These are phyloP conservation scores for Odontamblyopus lacepedii DNA, from an alignment of 2,797 vertebrate genomes.

Conservation along the genomic window DNA sequence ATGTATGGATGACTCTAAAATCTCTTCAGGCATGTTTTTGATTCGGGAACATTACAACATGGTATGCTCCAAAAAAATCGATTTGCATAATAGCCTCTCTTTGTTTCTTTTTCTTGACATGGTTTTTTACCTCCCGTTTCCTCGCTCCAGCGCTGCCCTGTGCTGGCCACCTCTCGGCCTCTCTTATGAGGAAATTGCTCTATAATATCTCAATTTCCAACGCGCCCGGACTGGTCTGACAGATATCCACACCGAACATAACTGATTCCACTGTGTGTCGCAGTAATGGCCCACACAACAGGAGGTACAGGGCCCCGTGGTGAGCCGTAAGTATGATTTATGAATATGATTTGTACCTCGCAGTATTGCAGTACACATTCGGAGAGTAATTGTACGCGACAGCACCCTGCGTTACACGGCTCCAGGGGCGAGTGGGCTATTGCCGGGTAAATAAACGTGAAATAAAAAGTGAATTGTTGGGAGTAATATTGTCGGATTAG, in stretches of 20 bases:
- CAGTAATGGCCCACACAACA: constrained; percentile 17
- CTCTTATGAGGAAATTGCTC: constrained; percentile 22
- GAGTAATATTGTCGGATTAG: constrained; percentile 44
- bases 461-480: constrained; percentile 20
- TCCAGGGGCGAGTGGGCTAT: constrained; percentile 38
- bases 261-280: constrained; percentile 17
- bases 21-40: too few species aligned
- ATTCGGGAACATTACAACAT: too few species aligned
- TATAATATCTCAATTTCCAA: constrained; percentile 5
- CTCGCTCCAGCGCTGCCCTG: constrained; percentile 25
- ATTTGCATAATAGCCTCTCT: constrained; percentile 19
- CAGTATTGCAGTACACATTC: constrained; percentile 22
- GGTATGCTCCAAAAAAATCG: constrained; percentile 22
- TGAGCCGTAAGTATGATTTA: constrained; percentile 54
- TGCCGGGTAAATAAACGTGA: constrained; percentile 48
- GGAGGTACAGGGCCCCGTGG: constrained; percentile 19
- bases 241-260: constrained; percentile 4
- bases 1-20: too few species aligned
- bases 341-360: constrained; percentile 42
- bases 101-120: constrained; percentile 41
- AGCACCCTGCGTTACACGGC: constrained; percentile 17
- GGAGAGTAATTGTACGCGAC: constrained; percentile 42
- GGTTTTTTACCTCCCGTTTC: constrained; percentile 12
- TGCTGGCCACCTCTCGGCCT: constrained; percentile 24
- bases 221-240: background rate